A percentile compares a stretch with the other conserved stretches of the same genome.
These are phyloP conservation scores for Lasioglossum figueresi DNA, from an alignment of 2,888 invertebrate genomes.

Conservation along the genomic window DNA sequence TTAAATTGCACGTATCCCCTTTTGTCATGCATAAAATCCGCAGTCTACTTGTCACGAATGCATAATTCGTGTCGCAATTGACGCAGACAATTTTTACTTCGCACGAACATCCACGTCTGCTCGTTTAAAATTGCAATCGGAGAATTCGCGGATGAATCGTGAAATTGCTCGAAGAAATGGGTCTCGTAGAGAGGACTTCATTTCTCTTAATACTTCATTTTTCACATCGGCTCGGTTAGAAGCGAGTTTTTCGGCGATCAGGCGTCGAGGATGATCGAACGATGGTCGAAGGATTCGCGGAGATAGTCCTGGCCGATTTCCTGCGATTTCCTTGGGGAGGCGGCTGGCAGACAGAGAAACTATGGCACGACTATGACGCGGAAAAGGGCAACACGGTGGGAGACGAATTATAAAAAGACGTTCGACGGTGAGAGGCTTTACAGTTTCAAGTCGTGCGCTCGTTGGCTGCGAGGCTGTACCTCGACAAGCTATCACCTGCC, in stretches of 20 bases:
- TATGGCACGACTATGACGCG: constrained; percentile 33
- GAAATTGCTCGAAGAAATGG: no score
- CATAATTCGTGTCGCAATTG: no score
- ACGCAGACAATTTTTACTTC: no score
- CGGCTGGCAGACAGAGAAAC: constrained; percentile 8
- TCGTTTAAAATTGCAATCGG: no score
- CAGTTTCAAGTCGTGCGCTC: constrained; percentile 72
- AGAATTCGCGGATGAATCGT: no score
- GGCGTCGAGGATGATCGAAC: not conserved
- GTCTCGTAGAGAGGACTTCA: no score
- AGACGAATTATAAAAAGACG: constrained; percentile 82
- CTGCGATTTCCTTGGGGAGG: constrained; percentile 24
- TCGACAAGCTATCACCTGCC: constrained; percentile 31
- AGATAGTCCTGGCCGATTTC: constrained; percentile 1
- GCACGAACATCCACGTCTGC: no score
- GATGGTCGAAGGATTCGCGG: constrained; percentile 29
- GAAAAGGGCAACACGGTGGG: constrained; percentile 75
- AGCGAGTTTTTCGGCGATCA: not conserved
- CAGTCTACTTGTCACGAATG: no score
- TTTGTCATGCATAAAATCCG: no score
- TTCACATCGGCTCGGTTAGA: not conserved
- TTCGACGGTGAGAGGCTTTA: constrained; percentile 79
- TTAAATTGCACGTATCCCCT: no score
- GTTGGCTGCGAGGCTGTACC: constrained; percentile 35
- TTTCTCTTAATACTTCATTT: not conserved